Conservation (phyloP, 2,888 invertebrate genomes). For the Germaria angustata region DNA sequence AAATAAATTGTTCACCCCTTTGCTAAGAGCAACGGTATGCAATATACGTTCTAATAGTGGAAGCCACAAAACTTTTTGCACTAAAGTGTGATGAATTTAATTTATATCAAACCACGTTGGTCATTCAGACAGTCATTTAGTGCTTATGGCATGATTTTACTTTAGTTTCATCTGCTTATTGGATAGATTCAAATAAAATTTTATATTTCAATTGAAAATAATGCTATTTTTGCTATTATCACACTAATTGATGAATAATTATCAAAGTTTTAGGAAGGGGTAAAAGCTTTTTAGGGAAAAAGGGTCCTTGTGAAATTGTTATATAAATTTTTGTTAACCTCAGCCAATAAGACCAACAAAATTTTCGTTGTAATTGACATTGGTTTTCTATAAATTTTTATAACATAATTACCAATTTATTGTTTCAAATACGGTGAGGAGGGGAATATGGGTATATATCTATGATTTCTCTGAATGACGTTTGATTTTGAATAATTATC, state of each 20-base stretch:
- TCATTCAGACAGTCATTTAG: not conserved
- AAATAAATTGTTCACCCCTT: conserved; percentile 3
- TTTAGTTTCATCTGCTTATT: not conserved
- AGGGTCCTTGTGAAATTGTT: too few relatives aligned
- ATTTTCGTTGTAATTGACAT: not conserved
- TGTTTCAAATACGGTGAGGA: not conserved
- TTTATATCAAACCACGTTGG: not conserved
- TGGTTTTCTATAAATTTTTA: not conserved
- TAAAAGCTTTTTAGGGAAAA: not conserved
- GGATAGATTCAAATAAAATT: conserved; percentile 33
- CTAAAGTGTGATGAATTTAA: not conserved
- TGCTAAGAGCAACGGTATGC: not conserved
- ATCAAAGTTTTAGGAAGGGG: not conserved
- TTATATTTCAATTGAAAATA: not conserved
- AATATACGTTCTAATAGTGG: not conserved
- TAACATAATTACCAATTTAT: not conserved
- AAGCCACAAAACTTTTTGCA: not conserved
- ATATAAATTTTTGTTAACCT: not conserved
- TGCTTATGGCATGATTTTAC: conserved; percentile 12
- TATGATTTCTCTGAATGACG: not conserved
- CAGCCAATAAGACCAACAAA: not conserved
- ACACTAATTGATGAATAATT: conserved; percentile 17
- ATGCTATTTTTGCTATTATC: not conserved
- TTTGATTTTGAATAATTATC: conserved; percentile 19
- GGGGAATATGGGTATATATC: not conserved